Percentiles rank a stretch among this genome's conserved stretches.
phyloP scores from a whole-genome alignment of 2,113 vertebrate genomes.

The Actenoides lindsayi region DNA sequence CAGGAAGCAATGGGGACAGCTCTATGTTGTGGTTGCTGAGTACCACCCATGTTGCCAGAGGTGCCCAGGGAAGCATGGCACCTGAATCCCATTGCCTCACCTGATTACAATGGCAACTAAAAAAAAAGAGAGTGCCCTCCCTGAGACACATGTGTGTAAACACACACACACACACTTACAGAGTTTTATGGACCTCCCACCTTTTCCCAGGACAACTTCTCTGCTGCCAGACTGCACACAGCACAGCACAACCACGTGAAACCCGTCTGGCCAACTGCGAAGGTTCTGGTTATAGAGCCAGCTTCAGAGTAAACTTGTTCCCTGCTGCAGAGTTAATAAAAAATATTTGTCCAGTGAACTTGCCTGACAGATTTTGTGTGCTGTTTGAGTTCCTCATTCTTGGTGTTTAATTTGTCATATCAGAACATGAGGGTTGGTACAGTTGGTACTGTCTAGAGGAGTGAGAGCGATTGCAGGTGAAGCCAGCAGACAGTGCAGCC shows the following conservation, averaged over 20 bases:
- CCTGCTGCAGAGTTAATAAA: not conserved
- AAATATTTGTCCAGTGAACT: conserved; percentile 32
- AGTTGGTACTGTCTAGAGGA: not conserved
- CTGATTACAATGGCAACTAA: not conserved
- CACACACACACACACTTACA: not conserved
- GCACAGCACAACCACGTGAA: not conserved
- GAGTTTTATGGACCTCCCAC: not conserved
- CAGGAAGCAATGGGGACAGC: not conserved
- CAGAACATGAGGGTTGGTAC: not conserved
- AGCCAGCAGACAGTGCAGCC: not conserved
- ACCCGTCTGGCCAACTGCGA: not conserved
- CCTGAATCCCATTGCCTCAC: not conserved
- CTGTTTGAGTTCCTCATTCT: conserved; percentile 59
- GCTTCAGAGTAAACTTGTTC: not conserved
- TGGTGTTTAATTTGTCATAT: conserved; percentile 35
- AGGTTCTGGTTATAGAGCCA: conserved; percentile 48
- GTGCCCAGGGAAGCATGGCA: fast-evolving
- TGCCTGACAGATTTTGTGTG: not conserved
- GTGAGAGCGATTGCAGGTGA: not conserved
- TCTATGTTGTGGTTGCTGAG: not conserved
- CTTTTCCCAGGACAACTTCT: not conserved
- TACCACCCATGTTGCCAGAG: fast-evolving
- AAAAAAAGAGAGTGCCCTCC: not conserved
- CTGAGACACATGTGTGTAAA: not conserved
- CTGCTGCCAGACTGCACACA: not conserved